Evolutionary conservation across 2,888 invertebrate species (phyloP).

Genomic region (Beris chalybata): DNA sequence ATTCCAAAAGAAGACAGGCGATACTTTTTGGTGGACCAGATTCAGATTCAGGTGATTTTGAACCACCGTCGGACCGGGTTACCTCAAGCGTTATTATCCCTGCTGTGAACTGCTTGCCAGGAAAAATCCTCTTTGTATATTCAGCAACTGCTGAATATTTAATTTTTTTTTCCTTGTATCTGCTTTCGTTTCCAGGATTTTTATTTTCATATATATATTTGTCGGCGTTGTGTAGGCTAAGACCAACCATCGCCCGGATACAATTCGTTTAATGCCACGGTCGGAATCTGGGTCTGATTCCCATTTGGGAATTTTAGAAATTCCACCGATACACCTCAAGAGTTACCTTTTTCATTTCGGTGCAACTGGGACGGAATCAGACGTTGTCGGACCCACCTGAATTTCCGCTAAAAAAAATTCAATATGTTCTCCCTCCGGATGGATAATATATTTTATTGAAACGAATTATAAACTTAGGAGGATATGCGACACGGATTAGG

Average conservation of each 20-base stretch:
- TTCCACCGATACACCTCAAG: constrained; percentile 16
- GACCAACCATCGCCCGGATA: background rate
- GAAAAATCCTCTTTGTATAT: constrained; percentile 20
- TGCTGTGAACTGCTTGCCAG: constrained; percentile 14
- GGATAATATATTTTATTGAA: constrained; percentile 21
- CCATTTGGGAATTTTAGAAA: constrained; percentile 8
- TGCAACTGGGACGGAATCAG: background rate
- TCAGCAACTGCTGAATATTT: constrained; percentile 30
- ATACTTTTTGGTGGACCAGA: constrained; percentile 6
- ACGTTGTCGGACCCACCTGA: constrained; percentile 1
- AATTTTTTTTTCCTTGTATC: constrained; percentile 20
- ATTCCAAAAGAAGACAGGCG: background rate
- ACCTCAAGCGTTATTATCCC: constrained; percentile 19
- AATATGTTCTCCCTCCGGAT: constrained; percentile 20
- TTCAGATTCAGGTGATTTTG: constrained; percentile 6
- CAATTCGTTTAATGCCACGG: background rate
- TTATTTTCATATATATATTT: constrained; percentile 9
- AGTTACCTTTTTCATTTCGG: background rate
- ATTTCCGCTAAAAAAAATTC: constrained; percentile 8
- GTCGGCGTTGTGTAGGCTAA: background rate
- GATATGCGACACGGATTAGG: constrained; percentile 11
- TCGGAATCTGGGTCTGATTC: constrained; percentile 16
- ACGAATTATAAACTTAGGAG: constrained; percentile 26
- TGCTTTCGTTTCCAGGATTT: constrained; percentile 1
- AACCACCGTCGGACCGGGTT: background rate